phyloP scores from a whole-genome alignment of 2,113 vertebrate genomes.

The Scomber scombrus region DNA sequence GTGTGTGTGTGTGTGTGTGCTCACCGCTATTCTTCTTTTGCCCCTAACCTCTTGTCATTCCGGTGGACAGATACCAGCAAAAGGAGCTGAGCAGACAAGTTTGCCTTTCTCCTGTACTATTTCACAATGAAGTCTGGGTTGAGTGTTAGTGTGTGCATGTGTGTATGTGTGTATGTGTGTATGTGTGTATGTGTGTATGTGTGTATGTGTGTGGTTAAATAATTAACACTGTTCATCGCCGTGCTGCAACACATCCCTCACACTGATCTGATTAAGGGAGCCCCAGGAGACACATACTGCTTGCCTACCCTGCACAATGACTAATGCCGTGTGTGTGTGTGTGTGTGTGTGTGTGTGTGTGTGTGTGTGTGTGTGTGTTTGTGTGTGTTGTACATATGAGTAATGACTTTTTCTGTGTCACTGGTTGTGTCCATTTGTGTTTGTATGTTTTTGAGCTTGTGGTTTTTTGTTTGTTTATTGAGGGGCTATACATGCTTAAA shows the following conservation, averaged over 20 bases:
- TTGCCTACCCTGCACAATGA: conserved; percentile 30
- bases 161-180: not conserved
- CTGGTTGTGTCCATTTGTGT: not conserved
- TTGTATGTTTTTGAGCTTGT: not conserved
- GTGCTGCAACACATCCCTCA: conserved; percentile 61
- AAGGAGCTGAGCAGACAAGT: conserved; percentile 68
- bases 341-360: conserved; percentile 16
- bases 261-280: conserved; percentile 66
- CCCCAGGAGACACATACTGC: conserved; percentile 46
- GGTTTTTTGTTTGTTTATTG: not conserved
- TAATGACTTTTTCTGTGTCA: conserved; percentile 3
- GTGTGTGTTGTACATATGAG: not conserved
- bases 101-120: conserved; percentile 35
- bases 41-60: conserved; percentile 55
- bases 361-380: conserved; percentile 9
- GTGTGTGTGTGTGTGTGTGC: conserved; percentile 19
- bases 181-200: not conserved
- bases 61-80: conserved; percentile 46
- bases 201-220: conserved; percentile 57
- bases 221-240: conserved; percentile 63
- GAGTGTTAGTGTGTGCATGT: not conserved
- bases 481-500: not conserved
- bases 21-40: conserved; percentile 20
- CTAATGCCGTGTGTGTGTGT: conserved; percentile 33
- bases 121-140: conserved; percentile 37